Conservation (phyloP, 2,888 invertebrate species). For the Blomia tropicalis region DNA sequence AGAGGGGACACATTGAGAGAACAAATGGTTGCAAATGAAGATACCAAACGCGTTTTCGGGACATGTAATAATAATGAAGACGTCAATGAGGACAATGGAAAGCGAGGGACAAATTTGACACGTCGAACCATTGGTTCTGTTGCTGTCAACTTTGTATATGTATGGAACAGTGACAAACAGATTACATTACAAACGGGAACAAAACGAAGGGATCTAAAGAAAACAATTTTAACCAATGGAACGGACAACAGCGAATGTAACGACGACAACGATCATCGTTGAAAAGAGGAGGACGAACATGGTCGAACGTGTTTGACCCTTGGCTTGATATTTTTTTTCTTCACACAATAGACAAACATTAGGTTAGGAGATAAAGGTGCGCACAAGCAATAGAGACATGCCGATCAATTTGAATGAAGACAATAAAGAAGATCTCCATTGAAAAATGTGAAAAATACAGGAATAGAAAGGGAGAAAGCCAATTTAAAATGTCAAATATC, state of each 20-base stretch:
- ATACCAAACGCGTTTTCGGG: background rate
- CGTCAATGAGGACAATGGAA: slow-evolving; percentile 12
- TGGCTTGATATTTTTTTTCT: no score
- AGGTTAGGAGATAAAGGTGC: no score
- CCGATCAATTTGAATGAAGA: no score
- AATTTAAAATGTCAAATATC: no score
- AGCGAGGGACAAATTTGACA: slow-evolving; percentile 14
- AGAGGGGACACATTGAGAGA: background rate
- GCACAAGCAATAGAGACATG: no score
- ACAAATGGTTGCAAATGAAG: background rate
- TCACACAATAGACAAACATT: no score
- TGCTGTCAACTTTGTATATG: background rate
- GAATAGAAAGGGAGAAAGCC: no score
- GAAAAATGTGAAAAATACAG: no score
- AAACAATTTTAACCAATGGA: background rate
- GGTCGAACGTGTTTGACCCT: no score
- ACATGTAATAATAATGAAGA: slow-evolving; percentile 9
- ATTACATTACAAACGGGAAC: slow-evolving; percentile 3
- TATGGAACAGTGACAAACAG: background rate
- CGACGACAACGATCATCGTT: background rate
- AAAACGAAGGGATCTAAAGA: slow-evolving; percentile 1
- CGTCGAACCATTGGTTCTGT: background rate
- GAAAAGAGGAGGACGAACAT: no score
- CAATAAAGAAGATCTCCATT: no score
- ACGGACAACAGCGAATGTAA: background rate